A percentile compares a stretch with the other conserved stretches of the same genome.
phyloP scores from a whole-genome alignment of 2,797 vertebrate genomes.

The Lerista edwardsae region DNA sequence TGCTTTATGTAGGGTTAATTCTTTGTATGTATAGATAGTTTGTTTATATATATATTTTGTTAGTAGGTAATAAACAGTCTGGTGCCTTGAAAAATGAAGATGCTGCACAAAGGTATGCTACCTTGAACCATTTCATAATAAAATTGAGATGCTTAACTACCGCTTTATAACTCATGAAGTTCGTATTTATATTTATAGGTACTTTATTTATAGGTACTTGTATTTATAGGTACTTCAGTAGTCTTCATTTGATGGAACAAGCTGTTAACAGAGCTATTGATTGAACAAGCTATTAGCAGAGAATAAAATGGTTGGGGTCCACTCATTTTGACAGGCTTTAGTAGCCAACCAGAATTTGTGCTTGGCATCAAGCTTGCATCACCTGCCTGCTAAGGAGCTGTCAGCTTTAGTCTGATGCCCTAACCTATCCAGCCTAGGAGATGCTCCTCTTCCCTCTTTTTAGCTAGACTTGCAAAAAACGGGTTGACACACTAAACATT shows the following conservation, averaged over 20 bases:
- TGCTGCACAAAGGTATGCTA: slow-evolving; percentile 74
- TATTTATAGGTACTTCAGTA: background rate
- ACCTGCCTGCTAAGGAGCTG: no score
- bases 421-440: no score
- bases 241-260: background rate
- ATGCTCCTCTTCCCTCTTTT: no score
- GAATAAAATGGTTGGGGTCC: background rate
- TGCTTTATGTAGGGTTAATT: background rate
- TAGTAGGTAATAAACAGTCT: slow-evolving; percentile 71
- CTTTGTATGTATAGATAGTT: background rate
- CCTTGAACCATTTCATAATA: background rate
- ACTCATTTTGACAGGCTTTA: no score
- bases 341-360: no score
- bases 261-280: background rate
- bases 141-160: background rate
- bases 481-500: no score
- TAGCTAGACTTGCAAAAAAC: no score
- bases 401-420: no score
- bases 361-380: no score
- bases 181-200: background rate
- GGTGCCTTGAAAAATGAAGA: slow-evolving; percentile 68
- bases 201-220: no score
- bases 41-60: background rate
- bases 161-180: background rate
- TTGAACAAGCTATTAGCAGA: background rate